Conservation (phyloP, 2,113 vertebrate species). For the Aphyosemion australe region DNA sequence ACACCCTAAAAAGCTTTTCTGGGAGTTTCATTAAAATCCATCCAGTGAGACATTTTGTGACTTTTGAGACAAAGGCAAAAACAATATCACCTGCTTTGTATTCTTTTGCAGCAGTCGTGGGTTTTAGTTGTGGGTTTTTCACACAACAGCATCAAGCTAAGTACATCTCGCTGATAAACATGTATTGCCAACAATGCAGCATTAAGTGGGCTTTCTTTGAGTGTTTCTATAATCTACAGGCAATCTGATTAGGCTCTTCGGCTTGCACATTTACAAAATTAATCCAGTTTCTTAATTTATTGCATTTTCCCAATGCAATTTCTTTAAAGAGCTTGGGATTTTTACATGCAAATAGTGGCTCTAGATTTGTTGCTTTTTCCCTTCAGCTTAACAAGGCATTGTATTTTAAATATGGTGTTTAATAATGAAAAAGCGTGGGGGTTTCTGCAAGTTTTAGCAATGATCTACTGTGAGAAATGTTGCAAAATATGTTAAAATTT, state of each 20-base stretch:
- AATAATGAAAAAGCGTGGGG: no score
- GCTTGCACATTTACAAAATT: not conserved
- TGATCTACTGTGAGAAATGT: not conserved
- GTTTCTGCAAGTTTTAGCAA: not conserved
- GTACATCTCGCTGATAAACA: not conserved
- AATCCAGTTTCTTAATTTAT: not conserved
- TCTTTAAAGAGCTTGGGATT: not conserved
- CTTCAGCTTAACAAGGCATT: no score
- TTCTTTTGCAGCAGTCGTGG: no score
- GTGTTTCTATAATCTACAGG: not conserved
- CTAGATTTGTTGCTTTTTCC: not conserved
- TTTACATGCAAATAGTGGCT: not conserved
- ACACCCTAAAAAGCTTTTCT: no score
- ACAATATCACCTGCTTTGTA: no score
- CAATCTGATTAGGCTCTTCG: not conserved
- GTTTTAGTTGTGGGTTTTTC: not conserved
- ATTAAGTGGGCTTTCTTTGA: not conserved
- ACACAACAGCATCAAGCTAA: not conserved
- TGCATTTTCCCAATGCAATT: not conserved
- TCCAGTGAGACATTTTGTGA: no score
- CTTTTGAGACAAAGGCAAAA: no score
- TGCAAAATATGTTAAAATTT: not conserved
- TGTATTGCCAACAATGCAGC: not conserved
- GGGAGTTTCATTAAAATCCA: no score
- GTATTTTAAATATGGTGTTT: no score